Base-by-base conservation (phyloP, 92 coral and sea anemone species). In the Epizoanthus stellaris region DNA sequence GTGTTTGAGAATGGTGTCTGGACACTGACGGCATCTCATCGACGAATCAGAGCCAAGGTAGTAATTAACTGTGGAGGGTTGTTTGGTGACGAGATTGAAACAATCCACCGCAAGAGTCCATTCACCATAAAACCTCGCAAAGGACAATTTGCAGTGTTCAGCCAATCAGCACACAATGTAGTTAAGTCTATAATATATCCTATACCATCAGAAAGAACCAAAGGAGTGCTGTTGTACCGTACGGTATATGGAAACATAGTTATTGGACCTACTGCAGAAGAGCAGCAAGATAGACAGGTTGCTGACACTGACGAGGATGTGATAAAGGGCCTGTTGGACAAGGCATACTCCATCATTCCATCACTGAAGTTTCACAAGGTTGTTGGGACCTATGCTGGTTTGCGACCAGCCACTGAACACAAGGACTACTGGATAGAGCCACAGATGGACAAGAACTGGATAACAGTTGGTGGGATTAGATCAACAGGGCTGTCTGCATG, bases 251-350 rank as follows among this genome's bases (percentile, higher is more conserved):
- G 94, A 9, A 93, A 93, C 58, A 77, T 91, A 70, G 82, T 91
- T 52, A 90, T 93, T 67, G 96, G 96, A 6, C 96, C 96, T 2
- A 93, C 96, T 12, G 96, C 96, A 2, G 96, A 93, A 75, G 96
- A 93, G 58, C 96, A 93, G 49, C 65, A 60, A 36, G 94, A 91
- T 80, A 91, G 96, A 45, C 57, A 42, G 4, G 66, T 64, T 53
- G 96, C 94, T 3, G 86, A 82, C 25, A 86, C 84, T 62, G 92
- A 93, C 19, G 66, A 83, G 38, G 59, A 77, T 9, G 84, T 93
- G 16, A 88, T 93, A 19, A 85, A 60, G 15, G 65, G 34, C 21
- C 88, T 93, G 45, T 66, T 91, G 34, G 76, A 68, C 42, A 84
- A 34, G 11, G 96, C 96, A 10, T 71, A 76, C 16, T 77, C 13